Evolutionary conservation across 2,113 vertebrate species (phyloP).

Genomic region (Fregetta grallaria): DNA sequence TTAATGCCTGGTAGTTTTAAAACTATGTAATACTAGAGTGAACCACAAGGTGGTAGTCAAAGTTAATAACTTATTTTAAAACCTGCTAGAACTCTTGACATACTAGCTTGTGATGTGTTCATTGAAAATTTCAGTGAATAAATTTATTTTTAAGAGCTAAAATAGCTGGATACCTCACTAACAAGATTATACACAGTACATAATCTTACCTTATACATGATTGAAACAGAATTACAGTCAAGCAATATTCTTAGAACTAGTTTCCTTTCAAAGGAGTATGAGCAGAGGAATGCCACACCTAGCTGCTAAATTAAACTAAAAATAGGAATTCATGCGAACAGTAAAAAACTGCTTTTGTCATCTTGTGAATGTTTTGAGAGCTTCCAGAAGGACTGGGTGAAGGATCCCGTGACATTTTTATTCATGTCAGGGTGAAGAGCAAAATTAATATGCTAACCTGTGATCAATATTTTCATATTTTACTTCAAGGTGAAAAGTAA

Average conservation of each 20-base stretch:
- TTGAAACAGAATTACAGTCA: slow-evolving; percentile 2
- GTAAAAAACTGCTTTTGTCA: background rate
- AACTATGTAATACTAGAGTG: slow-evolving; percentile 68
- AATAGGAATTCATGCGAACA: background rate
- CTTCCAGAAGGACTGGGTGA: background rate
- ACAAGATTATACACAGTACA: background rate
- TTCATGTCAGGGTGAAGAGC: background rate
- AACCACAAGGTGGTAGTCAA: slow-evolving; percentile 82
- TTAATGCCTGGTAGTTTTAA: background rate
- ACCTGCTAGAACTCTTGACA: background rate
- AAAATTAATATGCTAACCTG: slow-evolving; percentile 41
- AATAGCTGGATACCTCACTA: slow-evolving; percentile 3
- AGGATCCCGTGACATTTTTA: background rate
- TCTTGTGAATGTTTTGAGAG: slow-evolving; percentile 1
- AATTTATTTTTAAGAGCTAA: slow-evolving; percentile 30
- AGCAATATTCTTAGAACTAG: background rate
- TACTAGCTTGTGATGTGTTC: slow-evolving; percentile 22
- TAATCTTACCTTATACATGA: slow-evolving; percentile 5
- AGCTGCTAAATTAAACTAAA: slow-evolving; percentile 16
- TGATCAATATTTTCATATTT: slow-evolving; percentile 53
- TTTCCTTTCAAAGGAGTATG: background rate
- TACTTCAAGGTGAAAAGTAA: slow-evolving; percentile 71
- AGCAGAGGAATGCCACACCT: background rate
- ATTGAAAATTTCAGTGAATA: slow-evolving; percentile 43
- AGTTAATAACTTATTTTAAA: slow-evolving; percentile 76